Base-by-base conservation (phyloP, 1,140 invertebrate species). In the Tetramorium parvispinum region DNA sequence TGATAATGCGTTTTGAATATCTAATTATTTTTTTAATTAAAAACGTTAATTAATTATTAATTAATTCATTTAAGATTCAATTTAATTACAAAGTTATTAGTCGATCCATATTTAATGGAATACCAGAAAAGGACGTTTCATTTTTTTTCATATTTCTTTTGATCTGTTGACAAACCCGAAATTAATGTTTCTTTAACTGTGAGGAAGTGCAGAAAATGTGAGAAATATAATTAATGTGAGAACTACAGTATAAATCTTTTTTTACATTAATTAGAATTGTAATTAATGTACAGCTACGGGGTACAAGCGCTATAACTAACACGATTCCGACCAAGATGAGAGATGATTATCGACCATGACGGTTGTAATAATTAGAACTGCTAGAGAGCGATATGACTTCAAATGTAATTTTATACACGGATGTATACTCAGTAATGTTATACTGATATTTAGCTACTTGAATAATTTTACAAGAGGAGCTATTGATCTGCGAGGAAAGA, bases 301-400 rank as follows among this genome's bases (percentile, higher is more conserved):
- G 11, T 43, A n/a, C 18, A 2, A 43, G 51, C 13, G 21, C n/a
- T 55, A n/a, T 37, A 66, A 51, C 59, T 66, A 79, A 79, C 27
- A 21, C 3, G 27, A 79, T 43, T 81, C 21, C 5, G 11, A 27
- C 13, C 46, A 55, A 81, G 49, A 66, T 66, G 49, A 27, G 63
- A 68, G 61, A 81, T 81, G 51, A 70, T 81, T 81, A 81, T 81
- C 65, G 37, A 57, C 63, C 78, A 81, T 81, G 49, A 81, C 77
- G 32, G 32, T 70, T 78, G 18, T 70, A 70, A 70, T 81, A 51
- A 70, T 81, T 46, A 55, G 16, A 70, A 2, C 5, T 55, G 43
- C 40, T 13, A 57, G 46, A 16, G 37, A 49, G 37, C 70, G 40
- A 81, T 70, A 70, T n/a, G 32, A 18, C 63, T 55, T 27, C 46